These are phyloP conservation scores for Patella ulyssiponensis DNA, from an alignment of 2,888 invertebrate genomes.

Conservation along the genomic window DNA sequence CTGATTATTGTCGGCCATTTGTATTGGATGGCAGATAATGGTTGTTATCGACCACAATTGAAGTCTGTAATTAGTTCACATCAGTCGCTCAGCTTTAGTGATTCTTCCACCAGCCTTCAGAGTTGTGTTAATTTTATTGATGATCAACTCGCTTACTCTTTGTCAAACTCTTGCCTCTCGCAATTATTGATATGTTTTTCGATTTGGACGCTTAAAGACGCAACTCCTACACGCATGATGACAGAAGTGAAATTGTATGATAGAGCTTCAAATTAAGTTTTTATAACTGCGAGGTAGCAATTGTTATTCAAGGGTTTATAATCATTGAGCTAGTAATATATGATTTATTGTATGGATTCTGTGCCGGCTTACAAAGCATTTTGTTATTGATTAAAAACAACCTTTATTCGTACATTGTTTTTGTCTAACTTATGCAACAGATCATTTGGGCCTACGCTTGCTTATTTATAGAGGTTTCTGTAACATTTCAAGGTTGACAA, in stretches of 20 bases:
- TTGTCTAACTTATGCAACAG: no score
- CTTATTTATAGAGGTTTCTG: no score
- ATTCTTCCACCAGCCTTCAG: constrained; percentile 4
- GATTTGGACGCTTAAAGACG: constrained; percentile 3
- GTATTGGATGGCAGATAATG: constrained; percentile 32
- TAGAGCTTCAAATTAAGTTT: not conserved
- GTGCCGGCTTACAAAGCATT: not conserved
- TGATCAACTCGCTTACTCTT: constrained; percentile 15
- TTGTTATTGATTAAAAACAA: not conserved
- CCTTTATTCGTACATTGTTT: no score
- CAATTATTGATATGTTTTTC: constrained; percentile 19
- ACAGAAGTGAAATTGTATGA: not conserved
- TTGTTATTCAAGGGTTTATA: not conserved
- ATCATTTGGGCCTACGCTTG: no score
- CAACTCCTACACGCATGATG: constrained; percentile 18
- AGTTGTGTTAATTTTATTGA: constrained; percentile 23
- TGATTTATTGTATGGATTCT: not conserved
- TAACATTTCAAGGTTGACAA: no score
- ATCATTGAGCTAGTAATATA: not conserved
- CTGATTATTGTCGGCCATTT: constrained; percentile 35
- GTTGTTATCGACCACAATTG: constrained; percentile 23
- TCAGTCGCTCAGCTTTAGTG: constrained; percentile 13
- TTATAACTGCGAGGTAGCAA: not conserved
- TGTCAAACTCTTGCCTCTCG: constrained; percentile 12
- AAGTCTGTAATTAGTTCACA: constrained; percentile 20